Evolutionary conservation across 2,797 vertebrate species (phyloP), one percentile per base, ranked within the genome.

Genomic region (Amblyraja radiata): DNA sequence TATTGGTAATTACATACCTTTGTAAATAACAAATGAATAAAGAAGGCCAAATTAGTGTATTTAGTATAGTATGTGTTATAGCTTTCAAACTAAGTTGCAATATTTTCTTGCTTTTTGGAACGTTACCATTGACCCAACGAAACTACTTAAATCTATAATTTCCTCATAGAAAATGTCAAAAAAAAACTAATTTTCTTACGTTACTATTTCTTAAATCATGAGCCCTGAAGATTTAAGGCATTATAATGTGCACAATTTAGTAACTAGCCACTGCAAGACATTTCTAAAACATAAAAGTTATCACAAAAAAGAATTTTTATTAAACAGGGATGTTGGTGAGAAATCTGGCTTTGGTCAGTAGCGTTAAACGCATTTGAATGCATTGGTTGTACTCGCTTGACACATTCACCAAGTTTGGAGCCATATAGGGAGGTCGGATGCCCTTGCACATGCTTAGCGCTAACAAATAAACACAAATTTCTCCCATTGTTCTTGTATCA

Each of bases 141-240:
- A 76, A 92, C 71, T 92, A 58, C 39, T 23, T 25, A 92, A 74
- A 74, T 54, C 39, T n/a, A 92, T 39, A 92, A 92, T 92, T 76
- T 54, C 11, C 76, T 54, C 25, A 54, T 36, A 54, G 36, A 92
- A 92, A 92, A 54, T 54, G 61, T 68, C 28, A 65, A 36, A 88
- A 88, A 88, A 73, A 32, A 28, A 73, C 23, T 74, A 18, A 28
- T n/a, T n/a, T 74, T 46, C 25, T 71, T 90, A 90, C 88, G 14
- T 32, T 71, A 73, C 18, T 58, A n/a, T 54, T 74, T 21, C 46
- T 21, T 68, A 18, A 18, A 92, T 28, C 68, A 46, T 23, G 71
- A 39, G 71, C 39, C 71, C 71, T 76, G 71, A 92, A 76, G 39
- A 92, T 46, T 92, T 76, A 92, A 92, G 90, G 90, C 90, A n/a